Conservation (phyloP, 2,113 vertebrate species). For the Cepphus grylle region DNA sequence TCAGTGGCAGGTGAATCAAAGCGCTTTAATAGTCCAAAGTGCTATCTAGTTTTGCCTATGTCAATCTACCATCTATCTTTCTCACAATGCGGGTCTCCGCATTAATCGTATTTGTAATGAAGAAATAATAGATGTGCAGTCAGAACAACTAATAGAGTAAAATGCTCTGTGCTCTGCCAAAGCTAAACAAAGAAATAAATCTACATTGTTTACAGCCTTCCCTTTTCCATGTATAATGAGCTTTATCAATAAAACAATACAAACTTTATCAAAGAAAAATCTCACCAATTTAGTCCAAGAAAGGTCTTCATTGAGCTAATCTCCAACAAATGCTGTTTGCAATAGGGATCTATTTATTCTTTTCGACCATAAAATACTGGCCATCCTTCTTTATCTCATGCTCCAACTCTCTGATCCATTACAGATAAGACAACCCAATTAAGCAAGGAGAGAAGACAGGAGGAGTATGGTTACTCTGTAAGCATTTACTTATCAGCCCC, state of each 20-base stretch:
- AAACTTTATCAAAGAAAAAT: slow-evolving; percentile 58
- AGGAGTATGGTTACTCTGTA: neutral
- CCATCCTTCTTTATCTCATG: slow-evolving; percentile 6
- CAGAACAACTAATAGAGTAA: slow-evolving; percentile 42
- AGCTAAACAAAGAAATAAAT: slow-evolving; percentile 66
- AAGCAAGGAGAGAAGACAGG: neutral
- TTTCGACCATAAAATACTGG: neutral
- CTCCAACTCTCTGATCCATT: neutral
- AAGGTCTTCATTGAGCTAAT: slow-evolving; percentile 51
- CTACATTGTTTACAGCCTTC: slow-evolving; percentile 34
- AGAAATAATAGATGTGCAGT: slow-evolving; percentile 48
- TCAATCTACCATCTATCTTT: slow-evolving; percentile 10
- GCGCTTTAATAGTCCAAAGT: neutral
- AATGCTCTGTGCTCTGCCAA: slow-evolving; percentile 22
- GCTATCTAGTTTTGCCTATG: neutral
- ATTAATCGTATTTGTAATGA: slow-evolving; percentile 4
- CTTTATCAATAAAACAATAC: slow-evolving; percentile 68
- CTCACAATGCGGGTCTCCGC: neutral
- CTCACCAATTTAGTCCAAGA: slow-evolving; percentile 49
- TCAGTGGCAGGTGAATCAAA: neutral
- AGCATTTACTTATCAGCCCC: neutral
- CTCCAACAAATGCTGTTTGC: slow-evolving; percentile 49
- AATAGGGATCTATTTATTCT: slow-evolving; percentile 44
- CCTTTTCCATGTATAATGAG: slow-evolving; percentile 33
- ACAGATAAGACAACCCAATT: slow-evolving; percentile 6